Evolutionary conservation across 2,888 invertebrate species (phyloP).

Genomic region (Melanostoma scalare): DNA sequence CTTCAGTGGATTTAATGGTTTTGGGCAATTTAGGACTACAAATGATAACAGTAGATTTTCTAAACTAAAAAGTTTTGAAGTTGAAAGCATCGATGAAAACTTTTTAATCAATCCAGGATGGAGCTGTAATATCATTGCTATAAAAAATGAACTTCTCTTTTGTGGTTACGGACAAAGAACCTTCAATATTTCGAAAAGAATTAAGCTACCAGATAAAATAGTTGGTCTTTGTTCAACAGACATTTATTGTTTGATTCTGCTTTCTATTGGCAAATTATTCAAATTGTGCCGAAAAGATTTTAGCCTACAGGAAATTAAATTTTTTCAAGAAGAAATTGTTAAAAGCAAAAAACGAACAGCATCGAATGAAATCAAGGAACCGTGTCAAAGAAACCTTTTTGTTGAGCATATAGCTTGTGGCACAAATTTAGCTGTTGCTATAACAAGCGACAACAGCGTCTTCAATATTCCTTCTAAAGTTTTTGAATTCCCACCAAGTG

Average conservation of each 20-base stretch:
- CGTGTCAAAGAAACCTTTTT: slow-evolving; percentile 64
- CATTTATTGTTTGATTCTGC: slow-evolving; percentile 77
- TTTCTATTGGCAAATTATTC: slow-evolving; percentile 77
- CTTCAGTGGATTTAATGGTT: too few relatives aligned
- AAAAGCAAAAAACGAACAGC: slow-evolving; percentile 76
- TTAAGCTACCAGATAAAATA: slow-evolving; percentile 74
- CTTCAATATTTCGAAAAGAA: slow-evolving; percentile 33
- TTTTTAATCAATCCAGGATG: slow-evolving; percentile 74
- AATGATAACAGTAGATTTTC: background rate
- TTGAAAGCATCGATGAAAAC: slow-evolving; percentile 1
- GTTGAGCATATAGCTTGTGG: slow-evolving; percentile 83
- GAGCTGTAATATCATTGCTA: slow-evolving; percentile 78
- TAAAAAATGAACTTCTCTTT: slow-evolving; percentile 74
- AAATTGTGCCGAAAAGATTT: slow-evolving; percentile 74
- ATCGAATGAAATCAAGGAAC: slow-evolving; percentile 75
- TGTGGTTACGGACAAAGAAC: slow-evolving; percentile 67
- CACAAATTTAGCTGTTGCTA: slow-evolving; percentile 82
- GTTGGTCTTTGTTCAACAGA: slow-evolving; percentile 77
- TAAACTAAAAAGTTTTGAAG: slow-evolving; percentile 37
- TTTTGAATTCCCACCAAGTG: slow-evolving; percentile 83
- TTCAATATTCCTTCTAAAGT: slow-evolving; percentile 86
- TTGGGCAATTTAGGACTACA: too few relatives aligned
- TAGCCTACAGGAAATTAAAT: slow-evolving; percentile 73
- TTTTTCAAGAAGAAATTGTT: slow-evolving; percentile 72
- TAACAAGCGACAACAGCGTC: slow-evolving; percentile 83